These are phyloP conservation scores for Ecliptopera silaceata DNA, from an alignment of 2,888 invertebrate species.

Conservation along the genomic window DNA sequence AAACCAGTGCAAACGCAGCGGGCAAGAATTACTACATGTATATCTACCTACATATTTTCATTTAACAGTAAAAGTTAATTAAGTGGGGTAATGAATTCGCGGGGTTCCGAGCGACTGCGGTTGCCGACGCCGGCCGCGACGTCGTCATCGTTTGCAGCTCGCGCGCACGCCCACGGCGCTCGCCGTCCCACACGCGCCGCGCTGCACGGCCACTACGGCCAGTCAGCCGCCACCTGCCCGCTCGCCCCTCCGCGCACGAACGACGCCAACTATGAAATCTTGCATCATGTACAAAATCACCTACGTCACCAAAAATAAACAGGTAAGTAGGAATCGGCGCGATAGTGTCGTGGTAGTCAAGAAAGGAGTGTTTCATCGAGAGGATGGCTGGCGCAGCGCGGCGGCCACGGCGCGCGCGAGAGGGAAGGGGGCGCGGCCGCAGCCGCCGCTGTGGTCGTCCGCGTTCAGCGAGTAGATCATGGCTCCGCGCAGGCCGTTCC, in stretches of 20 bases:
- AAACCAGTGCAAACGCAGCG: conserved; percentile 52
- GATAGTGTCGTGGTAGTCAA: too few species aligned
- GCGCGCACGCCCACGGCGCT: conserved; percentile 7
- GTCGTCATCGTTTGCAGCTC: conserved; percentile 32
- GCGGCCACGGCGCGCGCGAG: conserved; percentile 33
- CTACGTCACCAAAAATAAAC: conserved; percentile 70
- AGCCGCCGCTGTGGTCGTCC: conserved; percentile 88
- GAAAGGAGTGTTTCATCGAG: neutral
- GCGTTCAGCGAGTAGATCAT: conserved; percentile 93
- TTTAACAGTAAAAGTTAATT: conserved; percentile 75
- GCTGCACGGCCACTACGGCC: conserved; percentile 25
- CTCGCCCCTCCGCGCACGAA: conserved; percentile 29
- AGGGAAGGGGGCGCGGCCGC: conserved; percentile 58
- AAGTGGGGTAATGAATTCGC: conserved; percentile 63
- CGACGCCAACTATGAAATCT: conserved; percentile 61
- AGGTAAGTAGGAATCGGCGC: too few species aligned
- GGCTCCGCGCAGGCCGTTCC: conserved; percentile 87
- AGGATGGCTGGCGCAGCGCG: conserved; percentile 12
- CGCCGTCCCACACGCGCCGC: conserved; percentile 4
- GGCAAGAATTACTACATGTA: conserved; percentile 44
- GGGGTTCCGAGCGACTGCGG: conserved; percentile 41
- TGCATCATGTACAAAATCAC: conserved; percentile 79
- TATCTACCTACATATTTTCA: conserved; percentile 50
- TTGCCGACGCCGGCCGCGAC: conserved; percentile 23
- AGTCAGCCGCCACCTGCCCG: conserved; percentile 24